Percentiles rank a stretch among this genome's conserved stretches.
Conservation (phyloP, 2,113 vertebrate genomes). For the Syngnathus floridae region DNA sequence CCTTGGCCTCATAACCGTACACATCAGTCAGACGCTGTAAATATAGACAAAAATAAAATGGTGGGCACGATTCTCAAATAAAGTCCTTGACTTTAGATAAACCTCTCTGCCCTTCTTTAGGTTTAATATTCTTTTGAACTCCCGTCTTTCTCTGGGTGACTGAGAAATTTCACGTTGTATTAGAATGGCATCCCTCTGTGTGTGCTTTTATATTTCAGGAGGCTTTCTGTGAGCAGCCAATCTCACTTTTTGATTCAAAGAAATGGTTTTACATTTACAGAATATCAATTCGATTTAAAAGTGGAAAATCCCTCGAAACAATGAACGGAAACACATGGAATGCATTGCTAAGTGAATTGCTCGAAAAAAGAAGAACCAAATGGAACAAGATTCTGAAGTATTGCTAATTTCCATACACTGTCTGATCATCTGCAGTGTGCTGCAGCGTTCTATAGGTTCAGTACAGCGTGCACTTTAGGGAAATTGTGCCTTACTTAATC, state of each 20-base stretch:
- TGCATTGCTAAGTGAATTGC: constrained; percentile 10
- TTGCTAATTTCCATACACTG: constrained; percentile 49
- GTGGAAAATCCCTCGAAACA: constrained; percentile 16
- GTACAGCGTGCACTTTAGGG: constrained; percentile 53
- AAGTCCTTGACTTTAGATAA: constrained; percentile 66
- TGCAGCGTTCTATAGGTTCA: constrained; percentile 50
- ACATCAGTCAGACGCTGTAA: constrained; percentile 56
- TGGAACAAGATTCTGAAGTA: constrained; percentile 10
- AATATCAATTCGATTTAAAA: constrained; percentile 32
- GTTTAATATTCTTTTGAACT: constrained; percentile 71
- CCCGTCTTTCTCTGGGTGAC: constrained; percentile 42
- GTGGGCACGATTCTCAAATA: constrained; percentile 57
- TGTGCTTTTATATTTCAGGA: constrained; percentile 45
- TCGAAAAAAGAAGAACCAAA: constrained; percentile 3
- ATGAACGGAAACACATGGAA: constrained; percentile 6
- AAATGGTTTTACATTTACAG: constrained; percentile 17
- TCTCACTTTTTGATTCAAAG: constrained; percentile 24
- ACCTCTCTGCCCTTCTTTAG: constrained; percentile 56
- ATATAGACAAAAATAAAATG: constrained; percentile 67
- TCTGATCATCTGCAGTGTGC: constrained; percentile 39
- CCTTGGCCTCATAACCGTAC: constrained; percentile 48
- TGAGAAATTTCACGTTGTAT: constrained; percentile 55
- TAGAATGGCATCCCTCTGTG: constrained; percentile 40
- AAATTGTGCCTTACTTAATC: constrained; percentile 65
- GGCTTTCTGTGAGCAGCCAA: constrained; percentile 25